Evolutionary conservation across 2,797 vertebrate genomes (phyloP).

Genomic region (Amazonetta brasiliensis): DNA sequence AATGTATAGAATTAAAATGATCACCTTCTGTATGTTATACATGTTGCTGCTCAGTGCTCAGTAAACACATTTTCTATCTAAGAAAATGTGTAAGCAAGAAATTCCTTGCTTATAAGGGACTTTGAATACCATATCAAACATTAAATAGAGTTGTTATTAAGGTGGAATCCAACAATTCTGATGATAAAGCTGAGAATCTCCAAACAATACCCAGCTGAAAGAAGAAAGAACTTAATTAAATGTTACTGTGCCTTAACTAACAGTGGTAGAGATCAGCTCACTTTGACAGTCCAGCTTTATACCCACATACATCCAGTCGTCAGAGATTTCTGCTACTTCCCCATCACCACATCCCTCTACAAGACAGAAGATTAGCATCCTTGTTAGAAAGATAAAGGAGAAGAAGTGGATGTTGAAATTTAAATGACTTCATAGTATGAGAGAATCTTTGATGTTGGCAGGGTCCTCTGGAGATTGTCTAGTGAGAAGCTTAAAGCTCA

Average conservation of each 20-base stretch:
- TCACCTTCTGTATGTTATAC: neutral
- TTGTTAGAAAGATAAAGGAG: neutral
- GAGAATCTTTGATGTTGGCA: neutral
- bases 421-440: neutral
- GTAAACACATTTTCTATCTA: neutral
- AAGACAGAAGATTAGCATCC: neutral
- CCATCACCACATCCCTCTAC: neutral
- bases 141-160: neutral
- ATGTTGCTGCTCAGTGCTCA: neutral
- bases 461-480: neutral
- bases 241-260: neutral
- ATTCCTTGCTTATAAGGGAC: neutral
- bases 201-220: neutral
- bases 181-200: neutral
- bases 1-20: neutral
- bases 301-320: neutral
- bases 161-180: neutral
- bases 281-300: neutral
- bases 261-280: neutral
- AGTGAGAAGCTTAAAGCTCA: neutral
- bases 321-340: neutral
- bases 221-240: neutral
- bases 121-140: neutral
- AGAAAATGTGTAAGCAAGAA: neutral
- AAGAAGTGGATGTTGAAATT: fast-evolving